Percentiles rank a stretch among this genome's conserved stretches.
These are phyloP conservation scores for Trichopria drosophilae DNA, from an alignment of 2,888 invertebrate species.

Conservation along the genomic window DNA sequence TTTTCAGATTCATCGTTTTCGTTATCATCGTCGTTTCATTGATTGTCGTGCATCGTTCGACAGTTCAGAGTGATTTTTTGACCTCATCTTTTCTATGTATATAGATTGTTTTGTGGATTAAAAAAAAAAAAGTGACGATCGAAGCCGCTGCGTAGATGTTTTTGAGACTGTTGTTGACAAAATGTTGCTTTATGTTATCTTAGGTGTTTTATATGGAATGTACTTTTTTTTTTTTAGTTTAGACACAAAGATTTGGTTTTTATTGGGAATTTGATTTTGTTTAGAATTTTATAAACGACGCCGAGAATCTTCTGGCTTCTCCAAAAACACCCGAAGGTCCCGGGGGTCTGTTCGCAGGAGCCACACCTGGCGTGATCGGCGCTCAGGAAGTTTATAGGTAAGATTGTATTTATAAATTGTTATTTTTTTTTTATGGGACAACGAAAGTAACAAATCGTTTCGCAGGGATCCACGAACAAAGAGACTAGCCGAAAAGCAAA, in stretches of 20 bases:
- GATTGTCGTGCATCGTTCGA: constrained; percentile 25
- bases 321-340: constrained; percentile 72
- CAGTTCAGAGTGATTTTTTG: constrained; percentile 10
- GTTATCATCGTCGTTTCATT: constrained; percentile 26
- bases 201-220: constrained; percentile 2
- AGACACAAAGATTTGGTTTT: background rate
- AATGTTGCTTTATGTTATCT: too few relatives aligned
- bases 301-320: constrained; percentile 77
- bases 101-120: constrained; percentile 18
- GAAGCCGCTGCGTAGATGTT: constrained; percentile 32
- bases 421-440: constrained; percentile 2
- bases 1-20: constrained; percentile 22
- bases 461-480: constrained; percentile 84
- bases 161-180: constrained; percentile 35
- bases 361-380: constrained; percentile 95
- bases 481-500: constrained; percentile 79
- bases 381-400: constrained; percentile 96
- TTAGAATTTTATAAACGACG: constrained; percentile 78
- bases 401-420: constrained; percentile 30
- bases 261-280: constrained; percentile 3
- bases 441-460: background rate
- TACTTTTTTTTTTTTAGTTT: constrained; percentile 5
- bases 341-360: constrained; percentile 60
- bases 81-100: constrained; percentile 22
- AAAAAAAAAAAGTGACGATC: constrained; percentile 27